Base-by-base conservation (phyloP, 2,797 vertebrate species). In the Parotocinclus haroldoi region DNA sequence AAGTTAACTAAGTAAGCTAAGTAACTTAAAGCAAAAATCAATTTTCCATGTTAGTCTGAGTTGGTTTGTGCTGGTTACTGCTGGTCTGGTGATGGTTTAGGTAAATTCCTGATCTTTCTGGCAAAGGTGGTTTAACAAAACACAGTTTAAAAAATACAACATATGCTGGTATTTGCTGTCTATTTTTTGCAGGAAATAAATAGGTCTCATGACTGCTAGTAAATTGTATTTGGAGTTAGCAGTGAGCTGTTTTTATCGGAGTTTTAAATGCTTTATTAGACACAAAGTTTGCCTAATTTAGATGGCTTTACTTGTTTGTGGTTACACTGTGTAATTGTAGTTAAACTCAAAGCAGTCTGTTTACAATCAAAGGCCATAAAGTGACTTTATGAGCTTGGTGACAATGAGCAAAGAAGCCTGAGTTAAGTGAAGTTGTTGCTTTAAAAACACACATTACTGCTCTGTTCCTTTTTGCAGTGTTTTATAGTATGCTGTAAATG, bases 401-500 rank as follows among this genome's bases (percentile, higher is more conserved):
- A 50, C 44, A 66, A 42, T 45, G n/a, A 61, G 57, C 27, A 50
- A 27, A 64, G 14, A 7, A 9, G 40, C 40, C n/a, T 38, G 58
- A 52, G 18, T 61, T 56, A 60, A 65, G 42, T 14, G 9, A 7
- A 48, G 50, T 8, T 16, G 0, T 42, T 57, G n/a, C 10, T 37
- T 10, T 10, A 19, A 49, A 44, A 19, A 46, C 27, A 49, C 39
- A 19, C 17, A 51, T 58, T 50, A 45, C 8, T 18, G 60, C 9
- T 18, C 27, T 4, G 7, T 48, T 71, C 13, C 19, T 13, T 52
- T 57, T 63, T 42, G 38, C 39, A 18, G 9, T 8, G n/a, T 37
- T 71, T 74, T 71, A 53, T 49, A 48, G 61, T 18, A 54, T 10
- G 42, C 46, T 55, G 40, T 38, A 71, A 60, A 62, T 45, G 61